Conservation (phyloP, 2,888 invertebrate species). For the Orthonychiurus folsomi region DNA sequence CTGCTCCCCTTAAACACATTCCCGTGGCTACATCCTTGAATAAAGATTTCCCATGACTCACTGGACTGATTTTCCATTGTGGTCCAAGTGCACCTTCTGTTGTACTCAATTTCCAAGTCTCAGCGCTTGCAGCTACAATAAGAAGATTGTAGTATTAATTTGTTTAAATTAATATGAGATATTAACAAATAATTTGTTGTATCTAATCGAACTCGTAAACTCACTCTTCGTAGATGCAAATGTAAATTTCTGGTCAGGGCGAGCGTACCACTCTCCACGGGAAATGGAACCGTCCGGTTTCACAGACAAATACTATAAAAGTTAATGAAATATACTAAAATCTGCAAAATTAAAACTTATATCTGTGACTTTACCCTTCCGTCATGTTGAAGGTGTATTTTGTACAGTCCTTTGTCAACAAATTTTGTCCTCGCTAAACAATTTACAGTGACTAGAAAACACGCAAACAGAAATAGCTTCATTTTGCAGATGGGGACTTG, state of each 20-base stretch:
- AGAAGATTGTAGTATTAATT: no score
- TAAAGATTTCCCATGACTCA: background rate
- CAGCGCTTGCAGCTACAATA: no score
- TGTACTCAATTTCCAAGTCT: background rate
- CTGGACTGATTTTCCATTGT: background rate
- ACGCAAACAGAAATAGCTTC: background rate
- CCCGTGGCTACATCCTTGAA: background rate
- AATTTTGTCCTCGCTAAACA: background rate
- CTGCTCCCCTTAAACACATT: background rate
- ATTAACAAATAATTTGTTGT: no score
- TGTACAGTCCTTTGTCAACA: background rate
- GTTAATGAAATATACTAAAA: no score
- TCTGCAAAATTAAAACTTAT: background rate
- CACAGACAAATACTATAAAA: no score
- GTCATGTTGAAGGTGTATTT: background rate
- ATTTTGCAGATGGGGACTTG: no score
- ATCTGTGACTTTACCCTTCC: background rate
- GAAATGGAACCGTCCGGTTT: no score
- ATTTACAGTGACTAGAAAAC: constrained; percentile 2
- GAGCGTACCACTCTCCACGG: background rate
- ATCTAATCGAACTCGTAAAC: no score
- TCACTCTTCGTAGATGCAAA: no score
- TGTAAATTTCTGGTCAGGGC: constrained; percentile 1
- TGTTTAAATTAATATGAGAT: no score
- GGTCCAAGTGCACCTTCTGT: background rate